Conservation (phyloP, 2,797 vertebrate genomes). For the Manis pentadactyla region DNA sequence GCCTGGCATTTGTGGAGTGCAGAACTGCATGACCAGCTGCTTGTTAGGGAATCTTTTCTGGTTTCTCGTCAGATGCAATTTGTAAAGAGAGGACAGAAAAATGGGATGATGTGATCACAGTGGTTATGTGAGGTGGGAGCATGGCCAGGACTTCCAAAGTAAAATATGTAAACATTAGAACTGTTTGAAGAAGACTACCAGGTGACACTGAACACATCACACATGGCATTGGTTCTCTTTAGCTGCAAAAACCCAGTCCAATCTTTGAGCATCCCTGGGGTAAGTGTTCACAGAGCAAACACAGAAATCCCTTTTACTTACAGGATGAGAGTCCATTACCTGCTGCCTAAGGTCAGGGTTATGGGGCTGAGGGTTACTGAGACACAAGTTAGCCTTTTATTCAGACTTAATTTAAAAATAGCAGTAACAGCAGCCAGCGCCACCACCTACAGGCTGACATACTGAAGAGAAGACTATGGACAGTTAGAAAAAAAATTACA, state of each 20-base stretch:
- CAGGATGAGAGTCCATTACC: neutral
- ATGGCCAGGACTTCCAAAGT: neutral
- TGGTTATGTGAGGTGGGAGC: neutral
- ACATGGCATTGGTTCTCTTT: neutral
- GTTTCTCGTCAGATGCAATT: conserved; percentile 10
- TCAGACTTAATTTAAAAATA: conserved; percentile 27
- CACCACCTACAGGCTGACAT: neutral
- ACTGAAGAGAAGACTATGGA: neutral
- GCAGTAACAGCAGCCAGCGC: neutral
- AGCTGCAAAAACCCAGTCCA: neutral
- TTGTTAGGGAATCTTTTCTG: neutral
- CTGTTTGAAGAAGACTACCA: neutral
- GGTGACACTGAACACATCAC: neutral
- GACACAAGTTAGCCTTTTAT: neutral
- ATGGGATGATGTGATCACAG: neutral
- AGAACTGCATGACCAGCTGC: neutral
- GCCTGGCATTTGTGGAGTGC: neutral
- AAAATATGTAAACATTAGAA: neutral
- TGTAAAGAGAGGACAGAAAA: neutral
- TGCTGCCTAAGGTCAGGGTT: neutral
- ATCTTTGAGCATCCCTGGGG: neutral
- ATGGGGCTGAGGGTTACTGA: neutral
- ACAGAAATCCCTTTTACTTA: conserved; percentile 29
- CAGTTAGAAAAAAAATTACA: neutral
- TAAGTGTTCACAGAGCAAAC: neutral